Percentiles rank a stretch among this genome's conserved stretches.
phyloP scores from a whole-genome alignment of 2,888 invertebrate genomes.

The Melanargia galathea region DNA sequence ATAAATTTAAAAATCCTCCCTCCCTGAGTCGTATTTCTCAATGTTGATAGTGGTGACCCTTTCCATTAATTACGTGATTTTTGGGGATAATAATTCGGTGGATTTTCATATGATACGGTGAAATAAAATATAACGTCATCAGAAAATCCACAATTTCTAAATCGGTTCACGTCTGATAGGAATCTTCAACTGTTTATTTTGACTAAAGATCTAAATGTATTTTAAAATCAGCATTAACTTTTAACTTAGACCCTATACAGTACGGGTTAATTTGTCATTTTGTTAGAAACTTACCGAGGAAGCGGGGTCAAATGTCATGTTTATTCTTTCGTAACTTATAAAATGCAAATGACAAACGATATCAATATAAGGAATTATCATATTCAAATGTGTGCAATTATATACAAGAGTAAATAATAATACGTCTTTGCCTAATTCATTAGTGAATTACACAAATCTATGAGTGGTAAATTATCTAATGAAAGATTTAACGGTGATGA shows the following conservation, averaged over 20 bases:
- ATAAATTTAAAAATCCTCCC: no score
- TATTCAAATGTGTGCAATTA: slow-evolving; percentile 1
- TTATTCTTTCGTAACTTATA: slow-evolving; percentile 2
- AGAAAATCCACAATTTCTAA: no score
- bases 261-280: not conserved
- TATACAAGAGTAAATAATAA: slow-evolving; percentile 2
- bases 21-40: no score
- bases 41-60: no score
- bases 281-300: slow-evolving; percentile 1
- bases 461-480: slow-evolving; percentile 3
- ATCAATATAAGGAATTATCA: slow-evolving; percentile 3
- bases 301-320: slow-evolving; percentile 1
- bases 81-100: no score
- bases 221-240: no score
- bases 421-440: slow-evolving; percentile 5
- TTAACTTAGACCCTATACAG: slow-evolving; percentile 1
- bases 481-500: slow-evolving; percentile 3
- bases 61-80: no score
- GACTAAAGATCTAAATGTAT: no score
- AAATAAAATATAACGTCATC: no score
- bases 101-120: no score
- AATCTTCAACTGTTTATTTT: no score
- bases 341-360: not conserved
- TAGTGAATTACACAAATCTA: not conserved
- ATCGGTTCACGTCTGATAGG: no score